phyloP scores from a whole-genome alignment of 1,140 invertebrate species.

The Riptortus pedestris region DNA sequence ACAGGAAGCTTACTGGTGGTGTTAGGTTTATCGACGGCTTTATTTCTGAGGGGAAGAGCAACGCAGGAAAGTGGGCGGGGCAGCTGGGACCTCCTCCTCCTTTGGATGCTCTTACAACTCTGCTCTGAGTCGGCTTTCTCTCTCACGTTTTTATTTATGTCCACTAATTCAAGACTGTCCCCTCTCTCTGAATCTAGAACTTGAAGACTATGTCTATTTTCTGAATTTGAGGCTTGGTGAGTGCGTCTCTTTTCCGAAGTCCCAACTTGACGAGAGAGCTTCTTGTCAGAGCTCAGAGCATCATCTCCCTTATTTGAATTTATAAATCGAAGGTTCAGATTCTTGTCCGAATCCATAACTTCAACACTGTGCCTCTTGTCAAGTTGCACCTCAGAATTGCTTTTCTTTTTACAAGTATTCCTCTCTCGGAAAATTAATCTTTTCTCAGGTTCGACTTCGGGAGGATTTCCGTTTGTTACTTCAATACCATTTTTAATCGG shows the following conservation, averaged over 20 bases:
- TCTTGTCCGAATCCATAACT: background rate
- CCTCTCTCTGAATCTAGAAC: background rate
- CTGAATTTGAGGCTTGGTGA: background rate
- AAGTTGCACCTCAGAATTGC: no score
- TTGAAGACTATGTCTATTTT: background rate
- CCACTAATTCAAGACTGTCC: background rate
- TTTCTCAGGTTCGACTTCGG: background rate
- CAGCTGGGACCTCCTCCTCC: slow-evolving; percentile 9
- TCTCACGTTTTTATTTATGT: background rate
- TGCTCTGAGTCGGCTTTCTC: background rate
- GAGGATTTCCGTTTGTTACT: background rate
- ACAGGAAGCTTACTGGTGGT: slow-evolving; percentile 13
- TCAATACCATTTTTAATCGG: no score
- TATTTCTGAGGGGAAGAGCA: background rate
- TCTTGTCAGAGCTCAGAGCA: background rate
- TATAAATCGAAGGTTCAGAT: background rate
- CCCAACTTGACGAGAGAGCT: no score
- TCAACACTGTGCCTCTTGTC: slow-evolving; percentile 7
- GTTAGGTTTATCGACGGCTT: background rate
- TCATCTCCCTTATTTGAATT: background rate
- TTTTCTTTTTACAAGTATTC: background rate
- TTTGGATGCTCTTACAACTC: background rate
- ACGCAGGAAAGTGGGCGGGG: slow-evolving; percentile 8
- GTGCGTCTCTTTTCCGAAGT: no score
- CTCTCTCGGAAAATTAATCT: background rate